Conservation (phyloP, 2,888 invertebrate species). For the Aporophyla lueneburgensis region DNA sequence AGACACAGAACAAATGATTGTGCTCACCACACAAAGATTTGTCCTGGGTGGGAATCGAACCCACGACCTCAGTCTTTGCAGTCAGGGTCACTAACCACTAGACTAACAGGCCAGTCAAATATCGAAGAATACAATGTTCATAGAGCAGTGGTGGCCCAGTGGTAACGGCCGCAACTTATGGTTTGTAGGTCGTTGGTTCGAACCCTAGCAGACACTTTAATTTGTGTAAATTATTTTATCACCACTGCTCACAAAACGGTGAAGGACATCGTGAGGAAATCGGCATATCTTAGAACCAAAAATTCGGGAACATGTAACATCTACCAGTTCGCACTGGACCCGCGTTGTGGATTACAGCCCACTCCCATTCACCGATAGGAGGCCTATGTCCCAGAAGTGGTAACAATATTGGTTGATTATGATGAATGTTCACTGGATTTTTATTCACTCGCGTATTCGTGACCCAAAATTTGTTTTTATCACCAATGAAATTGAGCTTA, state of each 20-base stretch:
- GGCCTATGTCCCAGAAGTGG: too few species aligned
- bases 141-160: too few species aligned
- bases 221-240: not conserved
- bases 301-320: not conserved
- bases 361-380: too few species aligned
- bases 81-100: too few species aligned
- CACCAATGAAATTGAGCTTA: slow-evolving; percentile 30
- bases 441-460: not conserved
- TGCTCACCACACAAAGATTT: too few species aligned
- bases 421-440: not conserved
- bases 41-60: too few species aligned
- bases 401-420: too few species aligned
- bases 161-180: too few species aligned
- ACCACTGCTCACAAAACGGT: not conserved
- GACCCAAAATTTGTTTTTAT: slow-evolving; percentile 36
- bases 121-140: too few species aligned
- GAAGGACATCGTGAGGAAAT: not conserved
- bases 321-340: not conserved
- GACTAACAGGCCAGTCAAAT: too few species aligned
- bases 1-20: too few species aligned
- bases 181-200: not conserved
- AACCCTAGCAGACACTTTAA: not conserved
- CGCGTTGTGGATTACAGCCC: not conserved
- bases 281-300: not conserved
- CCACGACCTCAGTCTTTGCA: too few species aligned